Evolutionary conservation across 2,113 vertebrate genomes (phyloP).

Genomic region (Alaudala cheleensis): DNA sequence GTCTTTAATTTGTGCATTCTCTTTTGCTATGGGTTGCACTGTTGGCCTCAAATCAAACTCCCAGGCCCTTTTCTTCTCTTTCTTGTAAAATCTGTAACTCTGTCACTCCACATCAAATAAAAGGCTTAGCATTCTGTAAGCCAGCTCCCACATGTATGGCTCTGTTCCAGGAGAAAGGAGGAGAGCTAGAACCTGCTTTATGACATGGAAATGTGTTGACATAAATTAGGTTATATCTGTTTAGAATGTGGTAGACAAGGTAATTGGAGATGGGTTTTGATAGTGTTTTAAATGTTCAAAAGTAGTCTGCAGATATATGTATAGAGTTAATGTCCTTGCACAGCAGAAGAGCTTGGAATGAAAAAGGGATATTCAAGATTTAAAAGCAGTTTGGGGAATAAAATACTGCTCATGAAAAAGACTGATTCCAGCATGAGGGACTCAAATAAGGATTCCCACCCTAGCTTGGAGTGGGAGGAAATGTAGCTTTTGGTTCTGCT

Average conservation of each 20-base stretch:
- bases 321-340: neutral
- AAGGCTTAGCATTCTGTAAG: conserved; percentile 4
- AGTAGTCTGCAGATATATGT: neutral
- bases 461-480: neutral
- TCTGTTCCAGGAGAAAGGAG: neutral
- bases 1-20: neutral
- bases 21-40: neutral
- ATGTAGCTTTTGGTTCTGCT: neutral
- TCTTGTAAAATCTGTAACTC: conserved; percentile 9
- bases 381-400: neutral
- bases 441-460: neutral
- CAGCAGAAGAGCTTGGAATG: neutral
- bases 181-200: neutral
- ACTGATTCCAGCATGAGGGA: neutral
- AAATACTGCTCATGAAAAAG: neutral
- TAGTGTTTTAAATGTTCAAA: neutral
- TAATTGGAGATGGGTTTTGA: neutral
- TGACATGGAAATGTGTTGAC: neutral
- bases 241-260: neutral
- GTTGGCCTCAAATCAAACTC: conserved; percentile 37
- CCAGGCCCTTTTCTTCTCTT: neutral
- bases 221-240: neutral
- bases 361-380: neutral
- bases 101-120: neutral
- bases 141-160: neutral